These are phyloP conservation scores for Smittia aterrima DNA, from an alignment of 2,888 invertebrate genomes.

Conservation along the genomic window DNA sequence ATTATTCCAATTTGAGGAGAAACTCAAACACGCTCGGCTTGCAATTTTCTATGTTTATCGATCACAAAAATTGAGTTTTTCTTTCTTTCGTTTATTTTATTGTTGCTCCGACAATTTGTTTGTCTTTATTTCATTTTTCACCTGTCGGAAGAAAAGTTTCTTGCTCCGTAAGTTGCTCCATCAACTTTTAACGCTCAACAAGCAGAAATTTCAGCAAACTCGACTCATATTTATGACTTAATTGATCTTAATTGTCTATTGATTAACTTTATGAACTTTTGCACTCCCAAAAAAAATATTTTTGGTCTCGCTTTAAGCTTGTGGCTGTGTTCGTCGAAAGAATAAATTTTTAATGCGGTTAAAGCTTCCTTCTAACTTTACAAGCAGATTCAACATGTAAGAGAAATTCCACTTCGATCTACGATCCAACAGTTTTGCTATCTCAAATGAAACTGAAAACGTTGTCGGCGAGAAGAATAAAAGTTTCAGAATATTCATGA, in stretches of 20 bases:
- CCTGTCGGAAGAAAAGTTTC: neutral
- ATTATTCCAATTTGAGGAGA: constrained; percentile 25
- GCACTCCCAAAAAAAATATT: neutral
- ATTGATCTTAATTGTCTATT: constrained; percentile 40
- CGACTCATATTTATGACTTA: constrained; percentile 27
- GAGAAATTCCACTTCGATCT: neutral
- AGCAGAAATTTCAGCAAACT: neutral
- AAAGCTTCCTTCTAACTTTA: neutral
- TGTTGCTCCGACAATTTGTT: neutral
- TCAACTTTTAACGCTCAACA: neutral
- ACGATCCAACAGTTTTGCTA: constrained; percentile 15
- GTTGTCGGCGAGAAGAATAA: neutral
- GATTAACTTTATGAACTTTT: constrained; percentile 38
- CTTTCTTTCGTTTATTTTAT: no score
- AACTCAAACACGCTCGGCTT: neutral
- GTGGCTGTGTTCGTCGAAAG: neutral
- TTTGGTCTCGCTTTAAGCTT: neutral
- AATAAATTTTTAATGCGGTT: neutral
- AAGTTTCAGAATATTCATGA: constrained; percentile 11
- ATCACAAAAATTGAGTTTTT: constrained; percentile 14
- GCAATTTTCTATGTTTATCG: constrained; percentile 29
- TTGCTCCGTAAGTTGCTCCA: neutral
- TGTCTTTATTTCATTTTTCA: neutral
- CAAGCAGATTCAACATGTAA: neutral
- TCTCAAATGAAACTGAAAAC: constrained; percentile 32